Conservation (phyloP, 2,888 invertebrate genomes). For the Cancer borealis region DNA sequence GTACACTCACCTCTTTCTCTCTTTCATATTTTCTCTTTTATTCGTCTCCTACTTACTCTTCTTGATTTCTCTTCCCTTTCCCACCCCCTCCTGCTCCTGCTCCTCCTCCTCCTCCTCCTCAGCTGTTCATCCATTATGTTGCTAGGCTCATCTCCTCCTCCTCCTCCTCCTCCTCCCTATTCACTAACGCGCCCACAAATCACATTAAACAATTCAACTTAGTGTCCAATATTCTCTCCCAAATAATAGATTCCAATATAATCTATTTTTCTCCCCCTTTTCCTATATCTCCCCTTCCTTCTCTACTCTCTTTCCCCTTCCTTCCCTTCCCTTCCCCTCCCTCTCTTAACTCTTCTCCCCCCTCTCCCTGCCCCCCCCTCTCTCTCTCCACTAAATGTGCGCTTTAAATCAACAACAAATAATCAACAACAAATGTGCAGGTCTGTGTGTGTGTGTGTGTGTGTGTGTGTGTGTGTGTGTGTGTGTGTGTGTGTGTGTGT, state of each 20-base stretch:
- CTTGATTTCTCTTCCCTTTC: background rate
- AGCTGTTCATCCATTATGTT: background rate
- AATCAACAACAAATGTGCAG: background rate
- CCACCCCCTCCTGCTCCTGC: background rate
- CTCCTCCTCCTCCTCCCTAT: background rate
- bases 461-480: constrained; percentile 15
- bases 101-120: background rate
- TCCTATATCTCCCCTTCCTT: background rate
- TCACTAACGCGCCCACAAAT: background rate
- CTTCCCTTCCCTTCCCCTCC: background rate
- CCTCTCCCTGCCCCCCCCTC: constrained; percentile 3
- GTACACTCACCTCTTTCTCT: background rate
- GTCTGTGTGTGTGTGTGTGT: background rate
- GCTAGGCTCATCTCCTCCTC: background rate
- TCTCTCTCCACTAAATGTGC: background rate
- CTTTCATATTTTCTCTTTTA: background rate
- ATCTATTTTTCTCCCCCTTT: background rate
- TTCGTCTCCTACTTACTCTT: background rate
- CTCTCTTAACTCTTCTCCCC: background rate
- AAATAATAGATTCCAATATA: constrained; percentile 28
- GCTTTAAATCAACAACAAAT: background rate
- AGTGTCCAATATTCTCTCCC: background rate
- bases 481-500: constrained; percentile 12
- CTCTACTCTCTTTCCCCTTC: background rate
- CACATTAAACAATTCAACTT: background rate